These are phyloP conservation scores for Gallinago stenura DNA, from an alignment of 2,797 vertebrate genomes.

Conservation along the genomic window DNA sequence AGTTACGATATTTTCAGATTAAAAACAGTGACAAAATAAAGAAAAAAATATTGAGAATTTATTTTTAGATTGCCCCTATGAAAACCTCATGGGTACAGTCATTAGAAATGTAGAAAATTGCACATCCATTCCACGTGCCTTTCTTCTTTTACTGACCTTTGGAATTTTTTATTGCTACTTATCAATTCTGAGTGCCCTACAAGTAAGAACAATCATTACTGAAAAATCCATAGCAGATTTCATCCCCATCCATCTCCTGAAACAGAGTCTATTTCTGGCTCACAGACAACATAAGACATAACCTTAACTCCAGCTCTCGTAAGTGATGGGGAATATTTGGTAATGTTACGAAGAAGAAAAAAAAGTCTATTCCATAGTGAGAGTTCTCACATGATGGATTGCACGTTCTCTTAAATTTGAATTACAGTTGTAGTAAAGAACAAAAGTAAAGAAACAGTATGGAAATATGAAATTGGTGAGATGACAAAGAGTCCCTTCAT, in stretches of 20 bases:
- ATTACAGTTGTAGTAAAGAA: neutral
- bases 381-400: neutral
- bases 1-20: neutral
- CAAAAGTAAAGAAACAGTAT: neutral
- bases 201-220: neutral
- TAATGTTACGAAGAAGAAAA: neutral
- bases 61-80: neutral
- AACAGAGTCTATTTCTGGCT: neutral
- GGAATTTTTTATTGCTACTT: neutral
- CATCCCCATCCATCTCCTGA: neutral
- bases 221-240: neutral
- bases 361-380: neutral
- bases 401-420: neutral
- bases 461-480: neutral
- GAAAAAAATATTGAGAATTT: neutral
- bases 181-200: neutral
- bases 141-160: neutral
- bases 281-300: neutral
- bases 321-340: neutral
- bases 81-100: neutral
- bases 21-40: neutral
- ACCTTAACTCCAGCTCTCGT: neutral
- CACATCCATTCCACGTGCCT: accelerated
- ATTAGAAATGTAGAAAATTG: neutral
- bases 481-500: neutral